Evolutionary conservation across 2,797 vertebrate species (phyloP).

Genomic region (Manis crassicaudata): DNA sequence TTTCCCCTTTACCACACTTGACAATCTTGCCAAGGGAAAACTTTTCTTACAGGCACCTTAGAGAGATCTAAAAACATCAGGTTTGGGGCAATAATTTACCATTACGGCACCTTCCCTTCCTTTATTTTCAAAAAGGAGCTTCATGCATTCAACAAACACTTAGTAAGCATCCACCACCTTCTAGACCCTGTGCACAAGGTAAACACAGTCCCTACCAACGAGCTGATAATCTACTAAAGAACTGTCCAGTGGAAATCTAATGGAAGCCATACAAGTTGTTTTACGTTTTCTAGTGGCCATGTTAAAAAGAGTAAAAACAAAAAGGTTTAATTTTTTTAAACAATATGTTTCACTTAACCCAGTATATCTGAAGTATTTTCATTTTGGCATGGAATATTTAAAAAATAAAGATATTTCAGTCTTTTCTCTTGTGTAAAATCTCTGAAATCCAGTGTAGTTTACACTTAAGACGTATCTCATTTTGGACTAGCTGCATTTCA

Average conservation of each 20-base stretch:
- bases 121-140: constrained; percentile 19
- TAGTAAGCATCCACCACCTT: background rate
- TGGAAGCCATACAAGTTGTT: constrained; percentile 6
- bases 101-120: background rate
- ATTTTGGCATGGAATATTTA: background rate
- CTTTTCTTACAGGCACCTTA: background rate
- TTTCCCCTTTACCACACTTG: background rate
- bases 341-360: background rate
- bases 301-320: background rate
- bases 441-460: background rate
- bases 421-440: background rate
- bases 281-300: constrained; percentile 6
- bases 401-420: background rate
- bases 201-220: background rate
- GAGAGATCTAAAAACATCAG: background rate
- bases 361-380: background rate
- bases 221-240: background rate
- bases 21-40: background rate
- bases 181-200: background rate
- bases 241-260: background rate
- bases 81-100: background rate
- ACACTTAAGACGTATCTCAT: background rate
- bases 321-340: background rate
- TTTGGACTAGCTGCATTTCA: background rate
- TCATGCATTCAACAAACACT: constrained; percentile 11